Conservation (phyloP, 2,888 invertebrate genomes). For the Scaptodrosophila latifasciaeformis region DNA sequence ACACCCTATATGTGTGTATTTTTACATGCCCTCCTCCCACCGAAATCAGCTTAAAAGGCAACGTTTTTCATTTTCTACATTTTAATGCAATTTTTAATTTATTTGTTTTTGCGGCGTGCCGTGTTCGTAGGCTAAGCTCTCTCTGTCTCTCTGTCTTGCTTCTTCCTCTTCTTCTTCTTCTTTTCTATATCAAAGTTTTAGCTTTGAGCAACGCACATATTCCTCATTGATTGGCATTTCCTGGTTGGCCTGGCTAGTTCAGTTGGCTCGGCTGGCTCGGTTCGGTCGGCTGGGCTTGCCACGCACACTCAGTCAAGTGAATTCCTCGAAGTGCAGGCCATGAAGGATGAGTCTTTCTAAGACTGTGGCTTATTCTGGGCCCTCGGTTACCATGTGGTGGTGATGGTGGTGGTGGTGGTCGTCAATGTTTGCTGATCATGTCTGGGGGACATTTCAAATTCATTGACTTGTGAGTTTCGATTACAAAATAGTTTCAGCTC, state of each 20-base stretch:
- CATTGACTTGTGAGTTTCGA: constrained; percentile 20
- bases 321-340: constrained; percentile 53
- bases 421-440: constrained; percentile 14
- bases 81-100: constrained; percentile 70
- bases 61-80: constrained; percentile 66
- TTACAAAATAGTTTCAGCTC: neutral
- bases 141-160: neutral
- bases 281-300: neutral
- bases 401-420: constrained; percentile 6
- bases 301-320: constrained; percentile 53
- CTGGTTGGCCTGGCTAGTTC: constrained; percentile 57
- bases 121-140: neutral
- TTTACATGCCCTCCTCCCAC: constrained; percentile 11
- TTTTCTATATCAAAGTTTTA: constrained; percentile 42
- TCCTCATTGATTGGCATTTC: constrained; percentile 67
- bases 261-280: too few species aligned
- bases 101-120: constrained; percentile 51
- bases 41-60: constrained; percentile 60
- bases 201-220: constrained; percentile 35
- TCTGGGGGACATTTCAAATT: constrained; percentile 19
- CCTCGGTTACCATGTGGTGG: neutral
- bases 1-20: neutral
- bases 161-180: neutral
- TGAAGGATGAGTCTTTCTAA: constrained; percentile 29
- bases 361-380: neutral